Conservation (phyloP, 2,888 invertebrate genomes). For the Zhengitettix transpicula region DNA sequence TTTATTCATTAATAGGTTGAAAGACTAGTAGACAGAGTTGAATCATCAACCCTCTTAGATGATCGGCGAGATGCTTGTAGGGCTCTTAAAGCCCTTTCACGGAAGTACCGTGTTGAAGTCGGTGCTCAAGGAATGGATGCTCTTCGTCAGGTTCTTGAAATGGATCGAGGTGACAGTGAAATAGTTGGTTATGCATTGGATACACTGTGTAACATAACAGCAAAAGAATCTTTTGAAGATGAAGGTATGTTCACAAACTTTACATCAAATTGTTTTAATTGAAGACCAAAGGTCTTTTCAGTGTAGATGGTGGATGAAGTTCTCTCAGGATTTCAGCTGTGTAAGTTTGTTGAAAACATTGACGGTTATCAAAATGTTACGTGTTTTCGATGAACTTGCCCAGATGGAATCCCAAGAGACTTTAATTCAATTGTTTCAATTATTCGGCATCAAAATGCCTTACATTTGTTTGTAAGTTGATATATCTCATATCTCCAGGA, state of each 20-base stretch:
- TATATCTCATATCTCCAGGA: too few species aligned
- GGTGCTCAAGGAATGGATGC: constrained; percentile 85
- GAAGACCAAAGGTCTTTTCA: too few species aligned
- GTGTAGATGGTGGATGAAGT: too few species aligned
- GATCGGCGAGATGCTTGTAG: constrained; percentile 93
- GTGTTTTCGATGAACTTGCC: too few species aligned
- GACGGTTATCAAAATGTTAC: too few species aligned
- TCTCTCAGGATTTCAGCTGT: too few species aligned
- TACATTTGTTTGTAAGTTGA: too few species aligned
- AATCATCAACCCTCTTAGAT: constrained; percentile 82
- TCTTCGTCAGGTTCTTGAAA: constrained; percentile 58
- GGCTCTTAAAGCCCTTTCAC: constrained; percentile 77
- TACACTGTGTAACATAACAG: constrained; percentile 79
- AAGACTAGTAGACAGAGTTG: constrained; percentile 78
- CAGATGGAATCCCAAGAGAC: too few species aligned
- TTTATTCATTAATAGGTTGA: constrained; percentile 48
- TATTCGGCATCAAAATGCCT: too few species aligned
- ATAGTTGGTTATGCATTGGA: constrained; percentile 84
- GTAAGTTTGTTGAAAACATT: too few species aligned
- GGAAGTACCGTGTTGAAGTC: constrained; percentile 88
- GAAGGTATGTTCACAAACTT: constrained; percentile 1
- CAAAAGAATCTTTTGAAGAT: constrained; percentile 53
- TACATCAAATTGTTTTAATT: too few species aligned
- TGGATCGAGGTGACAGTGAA: constrained; percentile 80
- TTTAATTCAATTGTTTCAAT: too few species aligned